Evolutionary conservation across 2,888 invertebrate genomes (phyloP), one percentile per base, ranked within the genome.

Genomic region (Trissoscelio sp.): DNA sequence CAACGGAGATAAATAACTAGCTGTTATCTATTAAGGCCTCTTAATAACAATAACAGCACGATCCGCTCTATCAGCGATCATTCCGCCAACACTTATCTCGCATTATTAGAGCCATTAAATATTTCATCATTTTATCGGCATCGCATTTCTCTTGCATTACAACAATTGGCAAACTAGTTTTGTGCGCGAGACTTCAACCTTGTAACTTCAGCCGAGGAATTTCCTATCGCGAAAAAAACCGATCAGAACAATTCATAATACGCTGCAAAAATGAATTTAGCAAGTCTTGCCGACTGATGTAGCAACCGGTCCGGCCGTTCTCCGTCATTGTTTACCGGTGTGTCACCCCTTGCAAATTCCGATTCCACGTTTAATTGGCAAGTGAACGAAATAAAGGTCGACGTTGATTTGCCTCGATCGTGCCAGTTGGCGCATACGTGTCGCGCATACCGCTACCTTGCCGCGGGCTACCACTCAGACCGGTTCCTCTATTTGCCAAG

Each of bases 391-490:
- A 72, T 72, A 81, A 77, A 81, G 77, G 81, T 81, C 77, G 79
- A 67, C 60, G 67, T 48, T 60, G 67, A 79, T 77, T 67, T 67
- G 69, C 69, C 51, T 44, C 42, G 24, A 64, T 72, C 64, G 48
- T 73, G 73, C 70, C 48, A 55, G 58, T 67, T 55, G 12, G 67
- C 24, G 46, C 55, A 48, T 73, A 62, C 81, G 62, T 73, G 78
- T 69, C 55, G 53, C 62, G 57, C 57, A 24, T 20, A 64, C 62
- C 67, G 85, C 86, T 88, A 87, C 88, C 88, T 89, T 89, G 88
- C 88, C 88, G 84, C 84, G 57, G 87, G 88, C 87, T 31, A 83
- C 72, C 74, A 64, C 72, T 83, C 60, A 67, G 79, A 73, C 84
- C 74, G 80, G 79, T 87, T 87, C 83, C 83, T 83, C 86, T 86